These are phyloP conservation scores for Sipha maydis DNA, from an alignment of 2,888 invertebrate genomes.

Conservation along the genomic window DNA sequence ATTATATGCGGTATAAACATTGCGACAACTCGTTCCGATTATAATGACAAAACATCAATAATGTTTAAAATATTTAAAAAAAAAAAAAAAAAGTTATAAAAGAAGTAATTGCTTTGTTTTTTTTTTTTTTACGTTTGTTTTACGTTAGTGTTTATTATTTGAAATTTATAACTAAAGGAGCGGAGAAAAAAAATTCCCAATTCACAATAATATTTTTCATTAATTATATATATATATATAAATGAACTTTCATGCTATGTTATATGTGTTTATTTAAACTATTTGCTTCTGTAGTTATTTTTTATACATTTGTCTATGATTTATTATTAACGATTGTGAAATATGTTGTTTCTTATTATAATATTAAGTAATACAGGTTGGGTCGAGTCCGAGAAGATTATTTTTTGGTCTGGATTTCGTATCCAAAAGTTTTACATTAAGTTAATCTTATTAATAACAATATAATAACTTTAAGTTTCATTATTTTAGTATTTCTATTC, in stretches of 20 bases:
- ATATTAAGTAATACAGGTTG: constrained; percentile 33
- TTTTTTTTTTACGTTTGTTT: neutral
- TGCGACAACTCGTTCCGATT: neutral
- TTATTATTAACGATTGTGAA: neutral
- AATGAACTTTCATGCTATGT: neutral
- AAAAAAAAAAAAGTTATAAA: neutral
- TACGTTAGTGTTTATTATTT: neutral
- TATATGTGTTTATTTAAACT: neutral
- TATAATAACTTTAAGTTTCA: constrained; percentile 19
- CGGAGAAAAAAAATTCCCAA: neutral
- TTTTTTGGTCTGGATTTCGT: constrained; percentile 58
- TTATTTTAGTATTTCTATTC: constrained; percentile 3
- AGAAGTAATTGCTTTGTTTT: constrained; percentile 5
- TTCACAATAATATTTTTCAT: neutral
- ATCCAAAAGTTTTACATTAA: constrained; percentile 33
- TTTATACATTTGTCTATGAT: neutral
- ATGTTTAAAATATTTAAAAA: constrained; percentile 32
- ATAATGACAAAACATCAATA: constrained; percentile 39
- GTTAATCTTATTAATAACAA: neutral
- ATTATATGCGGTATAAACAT: neutral
- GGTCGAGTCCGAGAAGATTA: constrained; percentile 57
- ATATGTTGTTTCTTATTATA: constrained; percentile 1
- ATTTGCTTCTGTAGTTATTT: neutral
- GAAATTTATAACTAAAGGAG: neutral
- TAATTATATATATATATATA: no score